Percentiles rank a stretch among this genome's conserved stretches.
Evolutionary conservation across 2,888 invertebrate genomes (phyloP).

Genomic region (Syritta pipiens): DNA sequence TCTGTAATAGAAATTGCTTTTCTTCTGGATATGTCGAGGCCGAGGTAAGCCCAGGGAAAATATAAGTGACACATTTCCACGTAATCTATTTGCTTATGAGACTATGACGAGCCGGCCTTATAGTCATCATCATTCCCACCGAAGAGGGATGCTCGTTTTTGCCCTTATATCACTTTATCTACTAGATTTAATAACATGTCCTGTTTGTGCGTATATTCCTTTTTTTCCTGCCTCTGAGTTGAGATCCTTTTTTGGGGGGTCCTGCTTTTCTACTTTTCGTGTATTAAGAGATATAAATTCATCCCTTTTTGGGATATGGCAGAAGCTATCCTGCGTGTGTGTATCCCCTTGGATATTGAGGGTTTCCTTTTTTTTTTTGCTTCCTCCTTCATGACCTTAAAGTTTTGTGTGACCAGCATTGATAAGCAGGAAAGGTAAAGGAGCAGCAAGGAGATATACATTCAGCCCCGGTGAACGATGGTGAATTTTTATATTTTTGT

Average conservation of each 20-base stretch:
- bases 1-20: slow-evolving; percentile 68
- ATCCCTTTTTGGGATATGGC: slow-evolving; percentile 65
- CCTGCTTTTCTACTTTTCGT: slow-evolving; percentile 62
- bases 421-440: slow-evolving; percentile 58
- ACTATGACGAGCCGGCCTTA: slow-evolving; percentile 68
- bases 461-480: slow-evolving; percentile 1
- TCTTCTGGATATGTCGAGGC: slow-evolving; percentile 5
- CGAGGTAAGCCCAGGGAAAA: slow-evolving; percentile 52
- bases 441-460: slow-evolving; percentile 22
- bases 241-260: neutral
- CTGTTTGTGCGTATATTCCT: slow-evolving; percentile 35
- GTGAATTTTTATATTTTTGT: slow-evolving; percentile 60
- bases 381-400: slow-evolving; percentile 33
- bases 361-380: neutral
- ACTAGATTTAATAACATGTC: slow-evolving; percentile 70
- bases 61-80: slow-evolving; percentile 71
- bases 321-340: slow-evolving; percentile 9
- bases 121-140: slow-evolving; percentile 67
- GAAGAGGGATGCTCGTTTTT: slow-evolving; percentile 55
- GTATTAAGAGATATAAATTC: slow-evolving; percentile 69
- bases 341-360: slow-evolving; percentile 35
- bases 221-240: neutral
- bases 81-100: slow-evolving; percentile 72
- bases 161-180: slow-evolving; percentile 71
- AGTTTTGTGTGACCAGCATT: slow-evolving; percentile 66